Base-by-base conservation (phyloP, 2,797 vertebrate genomes). In the Mus spretus region DNA sequence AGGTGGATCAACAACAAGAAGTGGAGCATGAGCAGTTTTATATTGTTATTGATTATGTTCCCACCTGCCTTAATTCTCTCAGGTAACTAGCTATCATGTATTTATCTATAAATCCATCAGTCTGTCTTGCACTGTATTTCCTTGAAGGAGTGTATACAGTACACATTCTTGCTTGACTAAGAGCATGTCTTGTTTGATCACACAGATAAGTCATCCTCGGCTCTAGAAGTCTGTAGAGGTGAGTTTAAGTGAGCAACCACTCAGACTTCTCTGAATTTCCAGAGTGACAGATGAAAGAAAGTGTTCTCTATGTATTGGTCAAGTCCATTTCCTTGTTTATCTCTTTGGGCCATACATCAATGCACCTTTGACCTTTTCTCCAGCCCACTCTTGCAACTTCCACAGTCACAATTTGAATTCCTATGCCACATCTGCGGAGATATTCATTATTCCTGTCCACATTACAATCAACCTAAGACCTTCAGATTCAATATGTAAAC, bases 21-120 rank as follows among this genome's bases (percentile, higher is more conserved):
- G 80, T 61, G 50, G 13, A 19, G 77, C 63, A 81, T 6, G 3
- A 55, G 61, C n/a, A 31, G 47, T 89, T 79, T 89, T 28, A 24
- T 78, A 8, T 63, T 79, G 72, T 81, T 89, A 50, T 81, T 85
- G 61, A 91, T 93, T 95, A 74, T 44, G 20, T 84, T 96, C 81
- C 67, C 31, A 78, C 74, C n/a, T 75, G 12, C 57, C 80, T 96
- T 79, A 81, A 63, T 74, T 77, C 40, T 70, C 65, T 85, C 2
- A 57, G 28, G 28, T 57, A 37, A 7, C 26, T 74, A 89, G 20
- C 34, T 40, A 19, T 75, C 15, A 9, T 59, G 26, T 34, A 44
- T 44, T 55, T n/a, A 31, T 22, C 13, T 53, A 72, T 14, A 24
- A 14, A 3, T 44, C 13, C n/a, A 34, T 5, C 9, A 2, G 57